Conservation (phyloP, 1,140 invertebrate species). For the Ceratosolen solmsi region DNA sequence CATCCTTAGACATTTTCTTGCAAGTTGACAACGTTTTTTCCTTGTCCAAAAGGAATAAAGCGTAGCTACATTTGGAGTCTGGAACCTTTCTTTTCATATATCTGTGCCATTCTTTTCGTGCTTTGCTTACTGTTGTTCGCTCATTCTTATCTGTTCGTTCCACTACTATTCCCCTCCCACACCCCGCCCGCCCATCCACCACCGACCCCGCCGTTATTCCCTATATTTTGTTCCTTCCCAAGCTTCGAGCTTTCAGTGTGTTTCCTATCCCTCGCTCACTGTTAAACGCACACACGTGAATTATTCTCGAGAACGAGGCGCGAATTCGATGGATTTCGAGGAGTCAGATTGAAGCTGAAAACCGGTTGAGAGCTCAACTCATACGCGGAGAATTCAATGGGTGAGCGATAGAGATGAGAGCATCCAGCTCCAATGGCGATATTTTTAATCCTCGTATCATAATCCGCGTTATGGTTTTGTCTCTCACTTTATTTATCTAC, state of each 20-base stretch:
- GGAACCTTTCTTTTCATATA: neutral
- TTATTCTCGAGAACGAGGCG: neutral
- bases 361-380: neutral
- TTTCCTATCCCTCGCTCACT: neutral
- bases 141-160: neutral
- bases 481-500: too few species aligned
- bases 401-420: neutral
- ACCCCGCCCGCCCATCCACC: too few species aligned
- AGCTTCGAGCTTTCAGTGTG: conserved; percentile 3
- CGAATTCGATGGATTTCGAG: neutral
- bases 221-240: neutral
- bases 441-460: neutral
- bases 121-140: neutral
- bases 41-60: neutral
- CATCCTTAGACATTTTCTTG: neutral
- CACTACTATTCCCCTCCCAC: neutral
- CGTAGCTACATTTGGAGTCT: neutral
- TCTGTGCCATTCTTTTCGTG: neutral
- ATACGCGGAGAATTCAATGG: neutral
- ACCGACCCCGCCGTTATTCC: too few species aligned
- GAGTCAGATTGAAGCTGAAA: neutral
- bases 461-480: neutral
- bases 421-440: neutral
- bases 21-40: neutral
- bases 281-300: neutral